Conservation (phyloP, 2,888 invertebrate genomes). For the Epinotia brunnichana region DNA sequence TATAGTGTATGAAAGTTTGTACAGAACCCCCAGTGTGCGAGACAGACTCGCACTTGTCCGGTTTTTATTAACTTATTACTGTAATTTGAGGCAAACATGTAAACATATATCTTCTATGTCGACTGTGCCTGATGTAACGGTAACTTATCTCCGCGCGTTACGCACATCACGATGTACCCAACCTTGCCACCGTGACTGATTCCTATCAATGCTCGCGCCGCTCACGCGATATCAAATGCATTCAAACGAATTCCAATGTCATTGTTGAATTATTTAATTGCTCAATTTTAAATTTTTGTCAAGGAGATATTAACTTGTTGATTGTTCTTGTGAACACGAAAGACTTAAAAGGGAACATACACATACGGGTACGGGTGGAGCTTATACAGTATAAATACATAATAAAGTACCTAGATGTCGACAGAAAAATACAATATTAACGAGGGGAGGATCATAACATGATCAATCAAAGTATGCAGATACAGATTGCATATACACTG, state of each 20-base stretch:
- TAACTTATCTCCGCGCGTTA: constrained; percentile 10
- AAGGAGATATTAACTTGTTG: constrained; percentile 6
- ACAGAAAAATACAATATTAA: constrained; percentile 23
- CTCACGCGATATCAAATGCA: constrained; percentile 50
- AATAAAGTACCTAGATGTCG: constrained; percentile 1
- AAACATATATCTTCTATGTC: too few relatives aligned
- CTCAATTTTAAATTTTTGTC: constrained; percentile 34
- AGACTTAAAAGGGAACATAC: constrained; percentile 8
- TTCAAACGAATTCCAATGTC: constrained; percentile 56
- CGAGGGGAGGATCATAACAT: constrained; percentile 9
- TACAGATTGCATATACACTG: constrained; percentile 13
- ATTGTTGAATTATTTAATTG: constrained; percentile 54
- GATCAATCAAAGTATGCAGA: constrained; percentile 29
- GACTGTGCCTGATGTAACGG: not conserved
- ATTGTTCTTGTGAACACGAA: not conserved
- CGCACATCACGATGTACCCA: constrained; percentile 51
- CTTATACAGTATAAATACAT: constrained; percentile 29
- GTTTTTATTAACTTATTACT: too few relatives aligned
- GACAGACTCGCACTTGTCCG: too few relatives aligned
- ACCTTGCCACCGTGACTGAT: constrained; percentile 64
- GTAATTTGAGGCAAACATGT: too few relatives aligned
- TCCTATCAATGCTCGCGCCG: constrained; percentile 55
- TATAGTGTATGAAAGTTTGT: too few relatives aligned
- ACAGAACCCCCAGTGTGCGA: too few relatives aligned
- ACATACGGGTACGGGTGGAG: not conserved